Evolutionary conservation across 2,113 vertebrate genomes (phyloP), one percentile per base, ranked within the genome.

Genomic region (Phylloscopus trochiloides): DNA sequence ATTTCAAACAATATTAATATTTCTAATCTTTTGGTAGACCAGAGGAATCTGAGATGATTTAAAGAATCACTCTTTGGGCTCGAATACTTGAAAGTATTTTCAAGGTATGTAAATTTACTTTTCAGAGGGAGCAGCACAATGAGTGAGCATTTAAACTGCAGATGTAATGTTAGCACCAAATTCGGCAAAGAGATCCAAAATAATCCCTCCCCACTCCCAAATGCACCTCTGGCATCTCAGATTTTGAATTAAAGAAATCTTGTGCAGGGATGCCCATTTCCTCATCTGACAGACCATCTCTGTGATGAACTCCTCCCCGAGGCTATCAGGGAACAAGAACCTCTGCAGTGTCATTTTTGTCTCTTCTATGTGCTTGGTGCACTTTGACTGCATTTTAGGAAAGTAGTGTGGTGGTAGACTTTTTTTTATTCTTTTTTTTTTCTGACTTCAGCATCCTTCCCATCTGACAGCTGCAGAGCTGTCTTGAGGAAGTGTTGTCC

Each of bases 251-350:
- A 51, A 67, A 75, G 24, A 34, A 58, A 29, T 11, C 17, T 38
- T 51, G 57, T 48, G 42, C 40, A 34, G 54, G 9, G 1, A 87
- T 1, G 1, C 47, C 47, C 14, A 18, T 66, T 1, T 0, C n/a
- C 47, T 58, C 2, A 3, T 17, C 61, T 81, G 77, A 42, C 34
- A 73, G n/a, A 22, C 22, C 10, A 13, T 17, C 8, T 58, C 32
- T 47, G 40, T 50, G 26, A 29, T 4, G 2, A 12, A 25, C 7
- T 34, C 45, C 18, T 83, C 24, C 59, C 52, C 4, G 0, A 71
- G 38, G 47, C 34, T 63, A 10, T 13, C 2, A 4, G 25, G 28
- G 17, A 78, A 20, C 4, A 43, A 90, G 43, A 66, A 59, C 67
- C 71, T 82, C 74, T 31, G 16, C 26, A 67, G 7, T 21, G 38